phyloP scores from a whole-genome alignment of 2,113 vertebrate genomes.

The Verasper variegatus region DNA sequence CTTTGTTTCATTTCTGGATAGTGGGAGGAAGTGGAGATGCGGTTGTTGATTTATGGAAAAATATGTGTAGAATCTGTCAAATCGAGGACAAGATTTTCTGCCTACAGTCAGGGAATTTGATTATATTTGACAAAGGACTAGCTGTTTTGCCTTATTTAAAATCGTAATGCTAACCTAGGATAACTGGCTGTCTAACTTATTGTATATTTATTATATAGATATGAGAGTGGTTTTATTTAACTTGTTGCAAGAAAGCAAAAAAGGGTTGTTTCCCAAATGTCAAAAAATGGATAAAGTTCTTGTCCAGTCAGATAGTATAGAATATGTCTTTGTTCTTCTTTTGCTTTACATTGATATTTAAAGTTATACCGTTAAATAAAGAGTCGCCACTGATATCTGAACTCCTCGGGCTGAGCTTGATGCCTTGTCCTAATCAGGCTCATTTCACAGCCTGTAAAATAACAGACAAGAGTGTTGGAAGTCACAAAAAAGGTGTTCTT shows the following conservation, averaged over 20 bases:
- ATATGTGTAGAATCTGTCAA: too few relatives aligned
- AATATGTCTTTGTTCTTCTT: not conserved
- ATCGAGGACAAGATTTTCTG: too few relatives aligned
- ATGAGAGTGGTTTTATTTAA: too few relatives aligned
- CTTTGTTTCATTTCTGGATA: too few relatives aligned
- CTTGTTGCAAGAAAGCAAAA: not conserved
- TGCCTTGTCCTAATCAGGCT: conserved; percentile 44
- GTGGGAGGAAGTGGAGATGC: too few relatives aligned
- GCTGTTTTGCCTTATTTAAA: not conserved
- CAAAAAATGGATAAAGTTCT: too few relatives aligned
- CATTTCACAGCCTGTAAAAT: conserved; percentile 67
- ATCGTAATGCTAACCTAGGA: not conserved
- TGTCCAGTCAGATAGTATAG: not conserved
- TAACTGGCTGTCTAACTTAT: not conserved
- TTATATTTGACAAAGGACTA: not conserved
- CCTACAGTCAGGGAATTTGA: too few relatives aligned
- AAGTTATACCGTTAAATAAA: not conserved
- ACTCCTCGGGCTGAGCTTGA: conserved; percentile 2
- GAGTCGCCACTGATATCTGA: not conserved
- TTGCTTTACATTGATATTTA: not conserved
- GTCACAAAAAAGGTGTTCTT: conserved; percentile 72
- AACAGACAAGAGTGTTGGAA: conserved; percentile 64
- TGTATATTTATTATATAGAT: too few relatives aligned
- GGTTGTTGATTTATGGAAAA: too few relatives aligned
- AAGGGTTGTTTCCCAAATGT: not conserved